Evolutionary conservation across 1,140 invertebrate genomes (phyloP), one percentile per base, ranked within the genome.

Genomic region (Pararge aegeria): DNA sequence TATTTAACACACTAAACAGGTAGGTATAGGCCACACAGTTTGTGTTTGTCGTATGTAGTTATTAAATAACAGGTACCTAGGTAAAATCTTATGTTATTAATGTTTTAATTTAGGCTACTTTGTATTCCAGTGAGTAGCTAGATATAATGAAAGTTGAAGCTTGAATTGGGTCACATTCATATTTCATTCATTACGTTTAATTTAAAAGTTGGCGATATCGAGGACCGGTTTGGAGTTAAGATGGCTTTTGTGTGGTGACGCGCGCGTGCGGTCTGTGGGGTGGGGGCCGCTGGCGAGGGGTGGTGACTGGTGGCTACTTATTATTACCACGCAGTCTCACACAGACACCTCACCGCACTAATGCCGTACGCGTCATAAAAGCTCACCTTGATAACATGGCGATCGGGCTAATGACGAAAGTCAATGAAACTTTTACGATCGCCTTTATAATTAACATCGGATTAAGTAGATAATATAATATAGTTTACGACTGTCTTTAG

Each of bases 271-370:
- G 65, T 59, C 60, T 59, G 65, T 48, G 65, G 62, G 71, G 57
- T 59, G 56, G 59, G 66, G 52, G 61, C 10, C 16, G 60, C 64
- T 37, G 68, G 49, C 55, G 67, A 61, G 50, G 79, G 80, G 80
- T 76, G 69, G 65, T 56, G 46, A 59, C 67, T 34, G 30, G 7
- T 34, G 76, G 75, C 78, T 78, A 86, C 80, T 80, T 81, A 83
- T 83, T 83, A 84, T 81, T 83, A 83, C 70, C 75, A 71, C 73
- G 60, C 63, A 73, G 64, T 68, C 61, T 68, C 66, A 61, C 66
- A 61, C 68, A 24, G 56, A 77, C 70, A 77, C 73, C 66, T 73
- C 66, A 68, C 70, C 66, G 73, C 66, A 69, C 61, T 56, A 55
- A 61, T 61, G 12, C 13, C 13, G 24, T 42, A 46, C 18, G 15